A percentile compares a stretch with the other conserved stretches of the same genome.
Conservation (phyloP, 2,113 vertebrate genomes). For the Eupsittula cactorum region DNA sequence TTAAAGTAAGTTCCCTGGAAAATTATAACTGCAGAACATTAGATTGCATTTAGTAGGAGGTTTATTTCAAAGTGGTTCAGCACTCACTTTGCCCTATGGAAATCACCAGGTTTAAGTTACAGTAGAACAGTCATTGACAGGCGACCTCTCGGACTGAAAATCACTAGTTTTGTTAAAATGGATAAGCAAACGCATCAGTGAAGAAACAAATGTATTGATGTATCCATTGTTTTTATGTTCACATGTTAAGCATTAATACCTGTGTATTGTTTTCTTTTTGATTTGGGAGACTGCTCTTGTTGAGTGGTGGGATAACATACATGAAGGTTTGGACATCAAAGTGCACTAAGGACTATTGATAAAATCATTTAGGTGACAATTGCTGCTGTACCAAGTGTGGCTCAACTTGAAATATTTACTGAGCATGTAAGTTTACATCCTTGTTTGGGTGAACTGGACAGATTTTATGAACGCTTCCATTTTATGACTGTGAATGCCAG, state of each 20-base stretch:
- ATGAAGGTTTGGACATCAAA: neutral
- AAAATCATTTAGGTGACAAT: neutral
- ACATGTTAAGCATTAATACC: neutral
- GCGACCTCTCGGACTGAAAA: neutral
- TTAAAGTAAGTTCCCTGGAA: neutral
- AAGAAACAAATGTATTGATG: neutral
- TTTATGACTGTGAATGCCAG: neutral
- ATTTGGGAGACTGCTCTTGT: neutral
- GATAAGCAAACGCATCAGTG: neutral
- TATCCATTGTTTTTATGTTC: neutral
- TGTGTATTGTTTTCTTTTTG: neutral
- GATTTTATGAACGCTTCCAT: neutral
- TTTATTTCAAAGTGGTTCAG: neutral
- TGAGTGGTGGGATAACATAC: neutral
- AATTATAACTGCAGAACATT: neutral
- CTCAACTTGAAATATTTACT: neutral
- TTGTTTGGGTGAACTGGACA: neutral
- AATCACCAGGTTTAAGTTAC: neutral
- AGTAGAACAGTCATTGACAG: neutral
- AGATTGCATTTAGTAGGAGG: neutral
- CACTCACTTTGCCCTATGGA: neutral
- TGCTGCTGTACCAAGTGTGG: neutral
- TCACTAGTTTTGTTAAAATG: neutral
- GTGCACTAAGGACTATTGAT: neutral
- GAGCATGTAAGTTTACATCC: neutral